Conservation (phyloP, 2,797 vertebrate species). For the Sebastes iracundus region DNA sequence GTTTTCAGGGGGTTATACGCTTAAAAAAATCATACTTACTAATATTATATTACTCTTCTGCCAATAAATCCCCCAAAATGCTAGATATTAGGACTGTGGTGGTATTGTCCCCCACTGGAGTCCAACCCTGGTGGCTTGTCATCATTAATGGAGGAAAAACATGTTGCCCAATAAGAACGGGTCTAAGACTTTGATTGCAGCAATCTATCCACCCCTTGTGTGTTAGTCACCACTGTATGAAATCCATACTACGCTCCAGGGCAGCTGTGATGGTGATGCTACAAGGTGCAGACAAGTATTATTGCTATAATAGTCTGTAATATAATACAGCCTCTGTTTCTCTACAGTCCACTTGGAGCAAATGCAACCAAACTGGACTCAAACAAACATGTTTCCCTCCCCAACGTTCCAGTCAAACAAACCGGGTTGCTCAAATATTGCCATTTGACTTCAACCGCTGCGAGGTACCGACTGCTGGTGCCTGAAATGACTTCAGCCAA, state of each 20-base stretch:
- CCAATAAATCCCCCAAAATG: too few species aligned
- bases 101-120: not conserved
- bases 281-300: constrained; percentile 26
- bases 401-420: constrained; percentile 29
- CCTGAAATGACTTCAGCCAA: constrained; percentile 22
- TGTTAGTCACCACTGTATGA: constrained; percentile 21
- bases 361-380: constrained; percentile 25
- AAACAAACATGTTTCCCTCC: constrained; percentile 16
- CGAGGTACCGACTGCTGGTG: constrained; percentile 13
- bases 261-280: constrained; percentile 23
- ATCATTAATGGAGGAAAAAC: constrained; percentile 10
- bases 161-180: not conserved
- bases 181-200: constrained; percentile 40
- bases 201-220: constrained; percentile 14
- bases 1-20: too few species aligned
- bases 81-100: not conserved
- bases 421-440: constrained; percentile 45
- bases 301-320: constrained; percentile 19
- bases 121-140: not conserved
- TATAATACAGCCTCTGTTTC: not conserved
- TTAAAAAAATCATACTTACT: too few species aligned
- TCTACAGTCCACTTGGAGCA: constrained; percentile 17
- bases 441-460: constrained; percentile 37
- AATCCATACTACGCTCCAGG: constrained; percentile 51
- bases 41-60: too few species aligned